Evolutionary conservation across 2,888 invertebrate genomes (phyloP), one percentile per base, ranked within the genome.

Genomic region (Malthinus seriepunctatus): DNA sequence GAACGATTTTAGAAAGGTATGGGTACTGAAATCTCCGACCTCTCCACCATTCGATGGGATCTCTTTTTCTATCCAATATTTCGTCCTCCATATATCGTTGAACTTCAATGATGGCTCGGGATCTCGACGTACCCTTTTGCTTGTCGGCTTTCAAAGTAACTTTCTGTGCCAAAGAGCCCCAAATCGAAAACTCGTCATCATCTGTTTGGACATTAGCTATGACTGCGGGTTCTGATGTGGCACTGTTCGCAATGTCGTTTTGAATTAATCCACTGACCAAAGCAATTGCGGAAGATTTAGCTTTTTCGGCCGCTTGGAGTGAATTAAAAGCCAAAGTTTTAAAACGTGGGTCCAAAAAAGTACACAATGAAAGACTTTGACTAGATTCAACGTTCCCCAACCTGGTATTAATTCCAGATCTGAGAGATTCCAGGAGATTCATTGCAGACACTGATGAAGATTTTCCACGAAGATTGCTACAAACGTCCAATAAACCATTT

Each of bases 401-500:
- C 8, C 48, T 31, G 2, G 34, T 23, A 8, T 10, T 5, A 14
- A 49, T 7, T 6, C 50, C 38, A 10, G 10, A 7, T 44, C 10
- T 2, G 5, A 44, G 10, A 8, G 4, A 3, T 7, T 23, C 2
- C 3, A 23, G 2, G 3, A 44, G 5, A 44, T 44, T 44, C 15
- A n/a, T n/a, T 23, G 23, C 5, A 12, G 6, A 3, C 6, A 15
- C 31, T 2, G 23, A 8, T 3, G 23, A 31, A 6, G 6, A 8
- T 5, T 9, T 8, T 42, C 12, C 1, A 23, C 8, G 23, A 6
- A 42, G 9, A 52, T 51, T 32, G 52, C 56, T 4, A 59, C 49
- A 70, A 42, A 54, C 57, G 62, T 56, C 52, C 56, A 12, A 54
- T 49, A 55, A 60, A 35, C 47, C 68, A 51, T 45, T 60, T 45